Base-by-base conservation (phyloP, 1,140 invertebrate genomes). In the Hirudo medicinalis region DNA sequence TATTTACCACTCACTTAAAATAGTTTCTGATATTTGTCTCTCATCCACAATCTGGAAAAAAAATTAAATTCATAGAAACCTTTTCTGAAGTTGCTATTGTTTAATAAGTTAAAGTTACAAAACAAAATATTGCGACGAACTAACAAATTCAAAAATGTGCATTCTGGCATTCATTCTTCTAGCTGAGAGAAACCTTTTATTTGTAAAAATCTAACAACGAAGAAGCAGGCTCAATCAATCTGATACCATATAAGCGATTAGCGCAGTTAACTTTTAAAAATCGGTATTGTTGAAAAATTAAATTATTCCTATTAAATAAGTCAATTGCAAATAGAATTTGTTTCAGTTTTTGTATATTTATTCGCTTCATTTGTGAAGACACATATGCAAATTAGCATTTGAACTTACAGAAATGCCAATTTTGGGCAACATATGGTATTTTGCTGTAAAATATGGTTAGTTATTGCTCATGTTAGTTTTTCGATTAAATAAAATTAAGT, bases 11-110 rank as follows among this genome's bases (percentile, higher is more conserved):
- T 69, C n/a, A 69, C 67, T 69, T 32, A 69, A 69, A 22, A 69
- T 36, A 32, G 67, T 69, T 49, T 69, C 67, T 69, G 29, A 32
- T 13, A 69, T 69, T 49, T 69, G 67, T 49, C 67, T 69, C 22
- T 69, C 67, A n/a, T 69, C 67, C 11, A 69, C 67, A 13, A 22
- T 69, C 67, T 69, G 67, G n/a, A 69, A 69, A 29, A 22, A 69
- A 32, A 2, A 63, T 63, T 25, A 25, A 63, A 22, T 25, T 25
- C 29, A 63, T 8, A 63, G 15, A 63, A 63, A 63, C 3, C 20
- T 63, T 11, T 25, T 63, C 29, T 63, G 29, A 13, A 22, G 29
- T 63, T 32, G 17, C 9, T 25, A 63, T 8, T 22, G 11, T 25
- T 63, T 63, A 25, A 1, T 63, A 63, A 63, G 11, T 63, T 19